Evolutionary conservation across 1,140 invertebrate genomes (phyloP), one percentile per base, ranked within the genome.

Genomic region (Forficula auricularia): DNA sequence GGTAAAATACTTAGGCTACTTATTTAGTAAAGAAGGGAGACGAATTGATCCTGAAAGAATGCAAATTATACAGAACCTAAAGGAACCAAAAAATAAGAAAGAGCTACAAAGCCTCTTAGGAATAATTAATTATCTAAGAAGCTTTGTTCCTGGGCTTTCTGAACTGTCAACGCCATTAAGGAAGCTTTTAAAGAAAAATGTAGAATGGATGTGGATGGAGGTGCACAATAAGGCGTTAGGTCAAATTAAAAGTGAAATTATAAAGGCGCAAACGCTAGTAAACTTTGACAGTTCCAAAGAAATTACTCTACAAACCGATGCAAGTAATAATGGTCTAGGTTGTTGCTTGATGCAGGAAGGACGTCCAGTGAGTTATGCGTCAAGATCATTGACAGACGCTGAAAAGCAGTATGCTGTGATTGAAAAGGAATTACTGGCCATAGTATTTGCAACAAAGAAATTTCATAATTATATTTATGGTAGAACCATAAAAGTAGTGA

Each of bases 1-100:
- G 45, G 49, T 65, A 10, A 58, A 57, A 47, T 62, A 56, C 49
- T 20, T 63, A n/a, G 63, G 60, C 13, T 52, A 61, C 44, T 45
- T 55, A 3, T 49, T 64, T 18, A 48, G 54, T 31, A 37, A 51
- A 44, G 30, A 57, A 14, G 61, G 59, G 16, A 38, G 63, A 2
- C 47, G 43, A 43, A 53, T 56, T 8, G 50, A 59, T 46, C 38
- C 38, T 30, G 50, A 50, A 7, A 58, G 58, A 45, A 43, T 65
- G 9, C 27, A 49, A 42, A 52, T 58, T 10, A 61, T 68, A 14
- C 30, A 35, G 19, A 40, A 58, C 19, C 48, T 56, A 18, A 45
- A 36, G 15, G 19, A 18, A 19, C 62, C 58, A 12, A 43, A 45
- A 33, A 56, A 54, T 13, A 36, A 45, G 15, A 30, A 20, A 32